A percentile compares a stretch with the other conserved stretches of the same genome.
Conservation (phyloP, 2,888 invertebrate genomes). For the Nomada ferruginata region DNA sequence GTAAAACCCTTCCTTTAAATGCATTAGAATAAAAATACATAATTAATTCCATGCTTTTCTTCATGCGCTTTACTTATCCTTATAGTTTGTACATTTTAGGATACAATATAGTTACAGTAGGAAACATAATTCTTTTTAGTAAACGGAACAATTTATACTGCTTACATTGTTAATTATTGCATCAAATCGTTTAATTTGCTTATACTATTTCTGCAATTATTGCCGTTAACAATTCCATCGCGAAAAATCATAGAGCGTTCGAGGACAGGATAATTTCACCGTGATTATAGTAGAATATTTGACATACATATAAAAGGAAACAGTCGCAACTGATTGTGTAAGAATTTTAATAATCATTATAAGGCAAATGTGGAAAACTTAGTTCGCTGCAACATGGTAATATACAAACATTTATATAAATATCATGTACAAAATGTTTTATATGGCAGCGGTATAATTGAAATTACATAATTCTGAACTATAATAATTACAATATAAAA, state of each 20-base stretch:
- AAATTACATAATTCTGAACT: conserved; percentile 32
- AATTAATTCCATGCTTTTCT: neutral
- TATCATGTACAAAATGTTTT: conserved; percentile 49
- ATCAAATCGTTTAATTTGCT: conserved; percentile 22
- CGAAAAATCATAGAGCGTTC: conserved; percentile 21
- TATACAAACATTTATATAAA: conserved; percentile 57
- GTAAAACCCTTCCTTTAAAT: too few relatives aligned
- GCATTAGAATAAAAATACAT: too few relatives aligned
- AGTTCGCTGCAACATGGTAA: conserved; percentile 48
- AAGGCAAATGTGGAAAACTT: conserved; percentile 53
- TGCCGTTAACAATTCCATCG: conserved; percentile 44
- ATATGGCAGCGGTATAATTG: conserved; percentile 39
- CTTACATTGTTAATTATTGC: conserved; percentile 33
- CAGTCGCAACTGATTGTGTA: conserved; percentile 3
- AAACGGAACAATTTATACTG: conserved; percentile 19
- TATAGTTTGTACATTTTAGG: conserved; percentile 50
- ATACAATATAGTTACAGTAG: conserved; percentile 37
- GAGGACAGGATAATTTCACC: conserved; percentile 19
- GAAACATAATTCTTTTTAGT: conserved; percentile 19
- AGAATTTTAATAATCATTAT: conserved; percentile 21
- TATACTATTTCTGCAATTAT: conserved; percentile 38
- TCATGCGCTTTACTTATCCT: conserved; percentile 35
- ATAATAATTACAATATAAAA: conserved; percentile 32
- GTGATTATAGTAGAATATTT: conserved; percentile 14
- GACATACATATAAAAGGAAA: conserved; percentile 37